These are phyloP conservation scores for Hedychridium roseum DNA, from an alignment of 2,888 invertebrate genomes.

Conservation along the genomic window DNA sequence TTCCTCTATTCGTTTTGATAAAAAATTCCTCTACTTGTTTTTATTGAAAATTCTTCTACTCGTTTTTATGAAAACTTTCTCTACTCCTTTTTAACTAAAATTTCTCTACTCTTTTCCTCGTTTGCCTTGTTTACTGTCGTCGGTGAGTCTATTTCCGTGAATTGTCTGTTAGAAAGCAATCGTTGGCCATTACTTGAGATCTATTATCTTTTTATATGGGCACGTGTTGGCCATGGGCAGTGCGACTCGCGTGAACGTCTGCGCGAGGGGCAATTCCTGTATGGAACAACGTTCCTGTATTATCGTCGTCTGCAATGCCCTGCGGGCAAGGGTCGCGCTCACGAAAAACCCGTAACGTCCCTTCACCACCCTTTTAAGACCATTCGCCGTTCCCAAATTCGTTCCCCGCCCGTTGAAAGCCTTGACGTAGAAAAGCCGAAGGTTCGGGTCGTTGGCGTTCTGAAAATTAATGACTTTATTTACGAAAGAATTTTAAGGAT, in stretches of 20 bases:
- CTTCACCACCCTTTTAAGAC: slow-evolving; percentile 66
- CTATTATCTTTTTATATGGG: slow-evolving; percentile 69
- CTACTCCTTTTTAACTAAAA: too few relatives aligned
- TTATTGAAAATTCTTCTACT: too few relatives aligned
- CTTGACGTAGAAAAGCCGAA: slow-evolving; percentile 66
- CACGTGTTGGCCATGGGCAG: slow-evolving; percentile 69
- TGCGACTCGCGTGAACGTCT: slow-evolving; percentile 68
- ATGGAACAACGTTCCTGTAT: slow-evolving; percentile 66
- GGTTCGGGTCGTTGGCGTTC: slow-evolving; percentile 67
- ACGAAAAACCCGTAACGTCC: slow-evolving; percentile 73
- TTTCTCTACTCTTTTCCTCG: too few relatives aligned
- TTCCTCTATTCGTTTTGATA: too few relatives aligned
- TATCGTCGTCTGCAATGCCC: slow-evolving; percentile 62
- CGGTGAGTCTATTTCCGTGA: not conserved
- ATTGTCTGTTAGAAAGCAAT: not conserved
- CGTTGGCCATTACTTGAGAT: slow-evolving; percentile 64
- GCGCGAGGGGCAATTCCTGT: slow-evolving; percentile 68
- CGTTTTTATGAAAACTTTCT: too few relatives aligned
- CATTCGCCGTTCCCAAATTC: slow-evolving; percentile 54
- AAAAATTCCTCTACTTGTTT: too few relatives aligned
- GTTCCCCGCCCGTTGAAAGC: slow-evolving; percentile 56
- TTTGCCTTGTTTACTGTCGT: too few relatives aligned
- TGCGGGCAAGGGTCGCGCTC: slow-evolving; percentile 69
- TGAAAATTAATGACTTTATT: slow-evolving; percentile 40
- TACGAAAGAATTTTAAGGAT: slow-evolving; percentile 5